A percentile compares a stretch with the other conserved stretches of the same genome.
phyloP scores from a whole-genome alignment of 1,140 invertebrate genomes.

The Carposina sasakii region DNA sequence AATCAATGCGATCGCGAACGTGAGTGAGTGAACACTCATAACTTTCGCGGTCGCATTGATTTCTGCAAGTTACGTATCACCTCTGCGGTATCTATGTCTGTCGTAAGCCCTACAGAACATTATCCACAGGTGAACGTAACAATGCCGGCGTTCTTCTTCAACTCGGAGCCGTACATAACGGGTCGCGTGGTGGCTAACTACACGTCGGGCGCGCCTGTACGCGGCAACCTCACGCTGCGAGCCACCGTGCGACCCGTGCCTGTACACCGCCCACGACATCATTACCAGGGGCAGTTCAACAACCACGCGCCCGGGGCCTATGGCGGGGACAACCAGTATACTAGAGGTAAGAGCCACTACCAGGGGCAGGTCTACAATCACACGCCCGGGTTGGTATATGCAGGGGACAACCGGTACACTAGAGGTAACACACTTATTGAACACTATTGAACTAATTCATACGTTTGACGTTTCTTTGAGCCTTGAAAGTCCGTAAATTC shows the following conservation, averaged over 20 bases:
- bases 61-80: no score
- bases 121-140: conserved; percentile 94
- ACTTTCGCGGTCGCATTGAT: no score
- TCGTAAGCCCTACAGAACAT: no score
- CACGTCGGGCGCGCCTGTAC: conserved; percentile 87
- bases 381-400: no score
- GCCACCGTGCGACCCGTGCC: conserved; percentile 82
- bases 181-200: conserved; percentile 95
- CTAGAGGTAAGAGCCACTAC: conserved; percentile 34
- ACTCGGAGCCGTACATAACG: conserved; percentile 85
- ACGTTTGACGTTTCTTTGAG: no score
- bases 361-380: no score
- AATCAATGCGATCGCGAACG: no score
- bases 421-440: no score
- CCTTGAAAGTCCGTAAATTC: no score
- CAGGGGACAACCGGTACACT: no score
- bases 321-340: conserved; percentile 36
- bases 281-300: conserved; percentile 47
- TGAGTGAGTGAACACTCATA: background rate
- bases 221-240: conserved; percentile 89
- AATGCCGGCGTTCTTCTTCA: conserved; percentile 94
- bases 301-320: conserved; percentile 39
- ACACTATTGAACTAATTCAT: no score
- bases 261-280: conserved; percentile 69
- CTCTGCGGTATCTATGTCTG: no score